Evolutionary conservation across 1,140 invertebrate species (phyloP), one percentile per base, ranked within the genome.

Genomic region (Vanessa tameamea): DNA sequence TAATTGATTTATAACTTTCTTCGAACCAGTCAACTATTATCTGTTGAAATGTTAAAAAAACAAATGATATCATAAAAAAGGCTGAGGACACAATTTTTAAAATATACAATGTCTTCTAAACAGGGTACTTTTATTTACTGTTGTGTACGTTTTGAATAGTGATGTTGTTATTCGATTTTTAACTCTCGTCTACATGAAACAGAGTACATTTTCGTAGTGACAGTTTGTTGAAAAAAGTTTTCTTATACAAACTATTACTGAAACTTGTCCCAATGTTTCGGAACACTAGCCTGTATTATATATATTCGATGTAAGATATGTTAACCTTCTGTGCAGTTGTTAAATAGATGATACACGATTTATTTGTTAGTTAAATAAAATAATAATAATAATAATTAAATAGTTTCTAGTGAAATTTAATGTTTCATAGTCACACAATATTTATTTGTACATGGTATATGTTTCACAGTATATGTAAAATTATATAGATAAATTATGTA

Each of bases 81-180:
- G 90, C 90, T 92, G 90, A 92, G 88, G 90, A 90, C 85, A 89
- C 87, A 87, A 87, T 89, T 91, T 89, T 91, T 86, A 89, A 86
- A 84, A 89, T 92, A 91, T 92, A 92, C 90, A 92, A 92, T 91
- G 90, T 92, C 88, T 90, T 91, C 85, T 88, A 76, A 89, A 92
- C 90, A 92, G 90, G 90, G 90, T 92, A 92, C 86, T 88, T 90
- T 92, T 65, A 77, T 92, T 92, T 90, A 89, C 82, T 90, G 90
- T 92, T 92, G 87, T 83, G 83, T 90, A 84, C 77, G 79, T 86
- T 90, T 87, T 86, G 80, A 85, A 84, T 86, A 89, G 83, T 80
- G 79, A 81, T 69, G 84, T 89, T 89, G 87, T 90, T 91, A 80
- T 85, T 88, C 85, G 82, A 91, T 89, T 89, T 89, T 88, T 86